Base-by-base conservation (phyloP, 2,888 invertebrate genomes). In the Disparrhopalites patrizii region DNA sequence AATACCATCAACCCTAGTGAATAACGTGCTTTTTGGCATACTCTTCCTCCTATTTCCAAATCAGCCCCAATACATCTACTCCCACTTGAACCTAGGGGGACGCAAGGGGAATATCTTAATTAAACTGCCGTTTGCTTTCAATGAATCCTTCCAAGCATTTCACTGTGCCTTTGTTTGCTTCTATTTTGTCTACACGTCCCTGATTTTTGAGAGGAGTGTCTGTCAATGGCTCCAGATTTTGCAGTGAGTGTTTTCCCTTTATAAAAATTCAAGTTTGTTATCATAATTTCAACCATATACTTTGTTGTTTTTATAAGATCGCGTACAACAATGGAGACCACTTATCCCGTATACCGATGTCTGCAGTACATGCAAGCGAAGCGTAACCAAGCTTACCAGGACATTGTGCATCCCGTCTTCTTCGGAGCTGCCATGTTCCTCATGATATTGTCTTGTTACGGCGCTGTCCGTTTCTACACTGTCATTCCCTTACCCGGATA, bases 131-230 rank as follows among this genome's bases (percentile, higher is more conserved):
- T 43, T 43, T 43, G 43, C 43, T 10, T 10, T 43, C 43, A 43
- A 43, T n/a, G 43, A 43, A 15, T 43, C 43, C 5, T 43, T 43
- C 43, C 43, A 43, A 20, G 43, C 43, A 4, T 43, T 43, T 20
- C 43, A 43, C n/a, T 43, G 43, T 15, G 43, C 43, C 7, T 43
- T 43, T 20, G 20, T 20, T n/a, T 43, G 43, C n/a, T 43, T 43
- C 43, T 43, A 18, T 15, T 43, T 43, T 43, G 43, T 43, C n/a
- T 43, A 43, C 43, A 43, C 43, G 20, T 43, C 43, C n/a, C n/a
- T 43, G 7, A 20, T 43, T 5, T 43, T 43, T 15, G 43, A 43
- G 20, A 43, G 20, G n/a, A 43, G 43, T 20, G 20, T 43, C 4
- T 10, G n/a, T n/a, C 15, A 5, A 4, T 43, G 43, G 43, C 8